A percentile compares a stretch with the other conserved stretches of the same genome.
These are phyloP conservation scores for Magallana ariakensis DNA, from an alignment of 1,140 invertebrate species.

Conservation along the genomic window DNA sequence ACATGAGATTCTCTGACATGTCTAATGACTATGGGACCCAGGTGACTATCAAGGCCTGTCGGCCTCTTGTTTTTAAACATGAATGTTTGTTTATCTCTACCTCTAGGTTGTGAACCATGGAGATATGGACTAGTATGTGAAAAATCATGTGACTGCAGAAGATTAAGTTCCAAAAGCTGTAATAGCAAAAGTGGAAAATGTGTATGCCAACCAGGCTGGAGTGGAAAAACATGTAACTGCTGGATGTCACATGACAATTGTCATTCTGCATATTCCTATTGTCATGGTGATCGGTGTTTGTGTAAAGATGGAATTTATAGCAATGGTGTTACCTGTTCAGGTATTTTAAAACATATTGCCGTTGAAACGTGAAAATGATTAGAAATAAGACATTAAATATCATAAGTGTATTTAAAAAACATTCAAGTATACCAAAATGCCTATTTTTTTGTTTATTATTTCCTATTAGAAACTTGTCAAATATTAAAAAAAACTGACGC, in stretches of 20 bases:
- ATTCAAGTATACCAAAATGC: no score
- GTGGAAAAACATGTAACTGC: not conserved
- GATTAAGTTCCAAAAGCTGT: not conserved
- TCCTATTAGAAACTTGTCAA: no score
- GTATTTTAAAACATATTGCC: not conserved
- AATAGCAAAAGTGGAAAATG: not conserved
- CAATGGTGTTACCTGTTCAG: not conserved
- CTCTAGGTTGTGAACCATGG: not conserved
- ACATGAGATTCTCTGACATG: no score
- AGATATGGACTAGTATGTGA: constrained; percentile 13
- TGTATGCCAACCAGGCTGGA: not conserved
- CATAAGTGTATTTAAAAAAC: no score
- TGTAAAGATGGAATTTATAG: not conserved
- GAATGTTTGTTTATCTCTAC: not conserved
- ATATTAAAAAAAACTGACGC: no score
- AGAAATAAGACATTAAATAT: no score
- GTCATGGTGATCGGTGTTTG: not conserved
- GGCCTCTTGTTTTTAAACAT: not conserved
- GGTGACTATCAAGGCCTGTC: no score
- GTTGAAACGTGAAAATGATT: no score
- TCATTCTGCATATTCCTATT: not conserved
- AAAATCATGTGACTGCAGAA: constrained; percentile 4
- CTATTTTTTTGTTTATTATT: no score
- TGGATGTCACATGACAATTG: not conserved
- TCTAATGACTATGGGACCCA: no score